phyloP scores from a whole-genome alignment of 2,888 invertebrate genomes.

The Coelopa pilipes region DNA sequence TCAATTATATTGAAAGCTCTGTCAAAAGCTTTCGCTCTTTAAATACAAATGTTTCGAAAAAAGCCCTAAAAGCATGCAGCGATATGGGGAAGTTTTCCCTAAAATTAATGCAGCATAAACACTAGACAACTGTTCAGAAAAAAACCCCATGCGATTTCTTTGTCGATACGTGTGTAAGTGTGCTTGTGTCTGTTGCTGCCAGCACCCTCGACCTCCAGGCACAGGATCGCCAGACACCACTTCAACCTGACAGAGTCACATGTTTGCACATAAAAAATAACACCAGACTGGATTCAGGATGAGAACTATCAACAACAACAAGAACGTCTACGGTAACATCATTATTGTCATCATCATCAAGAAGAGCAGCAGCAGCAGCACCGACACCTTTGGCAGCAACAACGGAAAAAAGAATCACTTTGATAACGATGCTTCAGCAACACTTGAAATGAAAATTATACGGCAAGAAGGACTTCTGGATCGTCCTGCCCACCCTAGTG shows the following conservation, averaged over 20 bases:
- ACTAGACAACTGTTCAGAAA: not conserved
- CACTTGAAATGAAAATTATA: slow-evolving; percentile 45
- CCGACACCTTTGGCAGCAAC: not conserved
- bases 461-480: slow-evolving; percentile 25
- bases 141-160: not conserved
- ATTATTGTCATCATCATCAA: too few relatives aligned
- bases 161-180: not conserved
- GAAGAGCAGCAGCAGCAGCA: too few relatives aligned
- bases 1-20: too few relatives aligned
- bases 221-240: not conserved
- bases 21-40: too few relatives aligned
- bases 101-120: not conserved
- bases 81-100: too few relatives aligned
- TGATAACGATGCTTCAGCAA: slow-evolving; percentile 37
- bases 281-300: not conserved
- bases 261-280: slow-evolving; percentile 8
- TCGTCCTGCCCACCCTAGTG: not conserved
- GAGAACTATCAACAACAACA: too few relatives aligned
- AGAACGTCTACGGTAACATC: not conserved
- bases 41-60: too few relatives aligned
- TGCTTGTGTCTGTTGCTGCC: too few relatives aligned
- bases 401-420: slow-evolving; percentile 23
- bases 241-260: not conserved
- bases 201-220: not conserved
- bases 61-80: too few relatives aligned